A percentile compares a stretch with the other conserved stretches of the same genome.
Evolutionary conservation across 2,797 vertebrate genomes (phyloP).

Genomic region (Microhierax caerulescens): DNA sequence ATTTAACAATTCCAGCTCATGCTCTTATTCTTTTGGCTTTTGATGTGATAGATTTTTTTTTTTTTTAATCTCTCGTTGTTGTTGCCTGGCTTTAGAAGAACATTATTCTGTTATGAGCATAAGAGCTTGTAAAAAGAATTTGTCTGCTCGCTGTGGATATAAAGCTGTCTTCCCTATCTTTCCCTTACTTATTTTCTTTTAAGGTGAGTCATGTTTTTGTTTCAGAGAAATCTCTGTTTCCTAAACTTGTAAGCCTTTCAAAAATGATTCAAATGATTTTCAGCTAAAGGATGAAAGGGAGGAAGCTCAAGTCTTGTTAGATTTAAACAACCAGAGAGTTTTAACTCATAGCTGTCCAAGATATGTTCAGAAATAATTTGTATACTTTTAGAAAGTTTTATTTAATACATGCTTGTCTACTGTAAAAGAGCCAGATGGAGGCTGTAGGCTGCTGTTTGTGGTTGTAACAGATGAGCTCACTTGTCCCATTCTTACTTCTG

Average conservation of each 20-base stretch:
- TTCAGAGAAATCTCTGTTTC: background rate
- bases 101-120: background rate
- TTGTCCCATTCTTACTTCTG: background rate
- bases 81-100: background rate
- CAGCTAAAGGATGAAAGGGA: background rate
- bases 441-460: background rate
- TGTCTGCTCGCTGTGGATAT: background rate
- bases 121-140: background rate
- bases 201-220: background rate
- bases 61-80: background rate
- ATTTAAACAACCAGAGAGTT: background rate
- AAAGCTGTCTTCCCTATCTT: background rate
- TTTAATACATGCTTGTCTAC: background rate
- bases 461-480: background rate
- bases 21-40: background rate
- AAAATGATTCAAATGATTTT: background rate
- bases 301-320: background rate
- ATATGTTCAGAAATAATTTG: background rate
- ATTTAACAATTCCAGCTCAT: background rate
- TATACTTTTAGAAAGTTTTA: background rate
- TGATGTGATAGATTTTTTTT: background rate
- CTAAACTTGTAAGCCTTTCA: background rate
- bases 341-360: background rate
- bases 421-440: background rate
- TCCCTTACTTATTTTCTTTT: background rate